Base-by-base conservation (phyloP, 2,888 invertebrate species). In the Reticulitermes lucifugus region DNA sequence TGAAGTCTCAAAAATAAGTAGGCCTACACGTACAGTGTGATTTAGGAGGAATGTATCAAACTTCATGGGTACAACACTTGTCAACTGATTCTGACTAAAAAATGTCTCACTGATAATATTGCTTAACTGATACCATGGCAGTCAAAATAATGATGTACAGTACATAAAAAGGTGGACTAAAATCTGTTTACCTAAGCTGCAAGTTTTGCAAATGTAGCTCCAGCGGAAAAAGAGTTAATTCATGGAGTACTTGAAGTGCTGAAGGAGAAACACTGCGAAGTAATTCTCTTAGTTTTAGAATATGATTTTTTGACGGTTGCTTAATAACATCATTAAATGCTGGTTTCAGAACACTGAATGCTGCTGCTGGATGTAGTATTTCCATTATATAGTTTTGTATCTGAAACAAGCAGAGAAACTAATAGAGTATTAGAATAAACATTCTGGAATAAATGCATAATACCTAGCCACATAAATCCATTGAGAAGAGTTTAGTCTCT, bases 211-310 rank as follows among this genome's bases (percentile, higher is more conserved):
- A 87, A 88, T 90, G 90, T 25, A 89, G 84, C 43, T 89, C 88
- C 51, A 93, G 89, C 0, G 94, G 94, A 87, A 92, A 92, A 77
- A 93, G 88, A 86, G 94, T 89, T 88, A 93, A 93, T 86, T 92
- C 92, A 70, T 92, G 92, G 43, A 94, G 89, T 87, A 92, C 92
- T 86, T 93, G 92, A 2, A 93, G 88, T 4, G 91, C 89, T 80
- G 91, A 90, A 43, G 89, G 89, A 73, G 92, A 90, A 85, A 93
- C 88, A 43, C 89, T 90, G n/a, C 89, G 87, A 9, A 92, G 89
- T 35, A 89, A 87, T 9, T 88, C 86, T 5, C 88, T 88, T 86
- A 93, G 91, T 51, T 90, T 88, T 14, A 88, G 87, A 55, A 92
- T 89, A 85, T 89, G 91, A 55, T 91, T 90, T 46, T 89, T 88